Evolutionary conservation across 2,888 invertebrate species (phyloP).

Genomic region (Flexamia atlantica): DNA sequence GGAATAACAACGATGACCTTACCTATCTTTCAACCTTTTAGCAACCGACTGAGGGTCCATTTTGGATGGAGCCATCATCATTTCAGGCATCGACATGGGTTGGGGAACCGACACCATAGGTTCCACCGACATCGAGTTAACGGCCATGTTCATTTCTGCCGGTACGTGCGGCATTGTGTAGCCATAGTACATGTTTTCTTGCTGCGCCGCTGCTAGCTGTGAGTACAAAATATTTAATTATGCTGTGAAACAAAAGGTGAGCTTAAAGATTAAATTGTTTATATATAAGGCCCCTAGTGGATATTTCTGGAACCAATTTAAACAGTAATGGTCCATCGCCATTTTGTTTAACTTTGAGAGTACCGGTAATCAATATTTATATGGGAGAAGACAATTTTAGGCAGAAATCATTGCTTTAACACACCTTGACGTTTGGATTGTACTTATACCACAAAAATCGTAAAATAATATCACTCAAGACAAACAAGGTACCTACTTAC

Average conservation of each 20-base stretch:
- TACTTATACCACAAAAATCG: no score
- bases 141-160: conserved; percentile 48
- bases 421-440: no score
- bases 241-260: neutral
- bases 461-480: no score
- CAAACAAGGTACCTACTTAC: no score
- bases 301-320: no score
- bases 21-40: conserved; percentile 74
- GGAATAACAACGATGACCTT: conserved; percentile 62
- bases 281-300: no score
- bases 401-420: no score
- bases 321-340: no score
- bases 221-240: conserved; percentile 18
- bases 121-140: conserved; percentile 42
- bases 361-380: no score
- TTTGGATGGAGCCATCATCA: conserved; percentile 63
- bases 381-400: no score
- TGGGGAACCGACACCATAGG: conserved; percentile 40
- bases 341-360: no score
- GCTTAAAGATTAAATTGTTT: neutral
- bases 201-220: conserved; percentile 76
- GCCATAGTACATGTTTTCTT: conserved; percentile 75
- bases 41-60: conserved; percentile 71
- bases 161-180: conserved; percentile 71
- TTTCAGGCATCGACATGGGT: conserved; percentile 63